These are phyloP conservation scores for Lasiurus borealis DNA, from an alignment of 2,113 vertebrate genomes.

Conservation along the genomic window DNA sequence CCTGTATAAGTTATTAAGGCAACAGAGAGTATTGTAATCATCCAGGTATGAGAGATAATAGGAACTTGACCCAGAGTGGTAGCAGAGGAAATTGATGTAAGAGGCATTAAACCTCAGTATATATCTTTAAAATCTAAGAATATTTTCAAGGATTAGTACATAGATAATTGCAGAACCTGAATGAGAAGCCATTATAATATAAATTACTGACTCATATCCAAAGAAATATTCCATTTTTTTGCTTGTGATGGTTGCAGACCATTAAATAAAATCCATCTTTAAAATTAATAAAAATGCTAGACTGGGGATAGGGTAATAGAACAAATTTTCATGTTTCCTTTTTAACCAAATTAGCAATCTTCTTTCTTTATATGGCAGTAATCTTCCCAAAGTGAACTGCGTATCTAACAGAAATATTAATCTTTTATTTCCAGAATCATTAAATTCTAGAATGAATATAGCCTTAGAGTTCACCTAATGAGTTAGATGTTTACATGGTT, in stretches of 20 bases:
- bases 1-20: constrained; percentile 53
- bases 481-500: neutral
- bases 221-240: constrained; percentile 46
- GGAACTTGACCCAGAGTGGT: constrained; percentile 23
- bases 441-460: neutral
- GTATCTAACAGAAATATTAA: neutral
- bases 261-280: constrained; percentile 68
- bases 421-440: constrained; percentile 35
- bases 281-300: constrained; percentile 67
- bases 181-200: neutral
- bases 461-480: neutral
- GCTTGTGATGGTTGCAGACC: constrained; percentile 53
- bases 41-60: constrained; percentile 59
- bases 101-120: constrained; percentile 29
- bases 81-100: constrained; percentile 34
- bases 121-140: no score
- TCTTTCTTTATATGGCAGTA: constrained; percentile 22
- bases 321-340: constrained; percentile 62
- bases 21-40: constrained; percentile 42
- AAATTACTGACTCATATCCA: neutral
- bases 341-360: constrained; percentile 55
- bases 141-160: constrained; percentile 2
- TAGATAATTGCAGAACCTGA: neutral
- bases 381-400: neutral
- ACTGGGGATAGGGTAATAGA: constrained; percentile 29